Evolutionary conservation across 2,888 invertebrate species (phyloP), one percentile per base, ranked within the genome.

Genomic region (Drosophila greeni): DNA sequence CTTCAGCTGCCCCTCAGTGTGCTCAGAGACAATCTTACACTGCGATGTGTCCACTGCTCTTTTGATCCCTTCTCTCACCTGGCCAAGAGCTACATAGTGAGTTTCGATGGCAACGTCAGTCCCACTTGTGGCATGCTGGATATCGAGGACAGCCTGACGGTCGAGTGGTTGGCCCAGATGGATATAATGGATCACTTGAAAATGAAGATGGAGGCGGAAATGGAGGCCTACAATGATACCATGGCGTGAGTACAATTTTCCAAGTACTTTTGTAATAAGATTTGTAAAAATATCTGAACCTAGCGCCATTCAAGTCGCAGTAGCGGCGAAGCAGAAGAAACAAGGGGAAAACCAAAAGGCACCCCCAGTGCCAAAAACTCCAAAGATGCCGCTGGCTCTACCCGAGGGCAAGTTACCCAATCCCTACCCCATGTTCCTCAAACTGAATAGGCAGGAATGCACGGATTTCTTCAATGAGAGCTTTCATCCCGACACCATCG

Each of bases 51-150:
- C 2, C 87, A 85, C 45, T 72, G 70, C n/a, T 65, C 75, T 14
- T 88, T 84, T 40, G 88, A 88, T 76, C 76, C 82, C 7, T 76
- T 79, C n/a, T 86, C 87, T 24, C 79, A 82, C 24, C 55, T 60
- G 39, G 74, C 78, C 0, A 83, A 80, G 34, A 82, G 79, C 52
- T 82, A 40, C 36, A 65, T 57, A 0, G 55, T 70, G 9, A n/a
- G 26, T 0, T 24, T 74, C 8, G 52, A 73, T 12, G 20, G 49
- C 0, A n/a, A 24, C 0, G 48, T 31, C 1, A 31, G 2, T 5
- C 53, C 78, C 0, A 81, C 57, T 49, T 74, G 76, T 14, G 80
- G 76, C 6, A 58, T 79, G 2, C 29, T 56, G 61, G 82, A 80
- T 42, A 68, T 87, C 7, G 73, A 64, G 23, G 75, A 79, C 6